Evolutionary conservation across 2,888 invertebrate species (phyloP).

Genomic region (Dicycla oo): DNA sequence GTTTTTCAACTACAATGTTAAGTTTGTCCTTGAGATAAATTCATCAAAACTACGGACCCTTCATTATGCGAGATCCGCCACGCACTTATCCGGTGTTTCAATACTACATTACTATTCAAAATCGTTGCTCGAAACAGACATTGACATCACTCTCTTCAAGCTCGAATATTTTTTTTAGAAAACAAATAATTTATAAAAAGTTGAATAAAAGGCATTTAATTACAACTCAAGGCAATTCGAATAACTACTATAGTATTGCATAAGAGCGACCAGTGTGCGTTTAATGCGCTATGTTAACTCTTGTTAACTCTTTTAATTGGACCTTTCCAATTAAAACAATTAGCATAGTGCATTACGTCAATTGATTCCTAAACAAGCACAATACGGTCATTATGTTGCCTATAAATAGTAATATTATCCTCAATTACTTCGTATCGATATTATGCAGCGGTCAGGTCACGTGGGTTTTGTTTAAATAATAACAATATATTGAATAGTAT

Average conservation of each 20-base stretch:
- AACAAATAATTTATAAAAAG: conserved; percentile 18
- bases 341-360: conserved; percentile 61
- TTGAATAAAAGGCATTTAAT: conserved; percentile 5
- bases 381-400: conserved; percentile 26
- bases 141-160: background rate
- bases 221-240: conserved; percentile 39
- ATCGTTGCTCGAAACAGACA: background rate
- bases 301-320: too few species aligned
- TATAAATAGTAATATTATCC: conserved; percentile 53
- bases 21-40: too few species aligned
- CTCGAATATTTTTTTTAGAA: background rate
- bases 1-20: too few species aligned
- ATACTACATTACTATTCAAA: background rate
- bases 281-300: too few species aligned
- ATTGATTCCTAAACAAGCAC: conserved; percentile 54
- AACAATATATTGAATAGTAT: background rate
- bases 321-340: conserved; percentile 64
- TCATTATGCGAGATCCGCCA: too few species aligned
- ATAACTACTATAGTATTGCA: conserved; percentile 47
- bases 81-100: too few species aligned
- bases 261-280: conserved; percentile 33
- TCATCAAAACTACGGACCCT: too few species aligned
- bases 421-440: conserved; percentile 46
- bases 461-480: conserved; percentile 8
- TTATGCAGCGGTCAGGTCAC: conserved; percentile 29